Evolutionary conservation across 2,113 vertebrate species (phyloP).

Genomic region (Dryoscopus gambensis): DNA sequence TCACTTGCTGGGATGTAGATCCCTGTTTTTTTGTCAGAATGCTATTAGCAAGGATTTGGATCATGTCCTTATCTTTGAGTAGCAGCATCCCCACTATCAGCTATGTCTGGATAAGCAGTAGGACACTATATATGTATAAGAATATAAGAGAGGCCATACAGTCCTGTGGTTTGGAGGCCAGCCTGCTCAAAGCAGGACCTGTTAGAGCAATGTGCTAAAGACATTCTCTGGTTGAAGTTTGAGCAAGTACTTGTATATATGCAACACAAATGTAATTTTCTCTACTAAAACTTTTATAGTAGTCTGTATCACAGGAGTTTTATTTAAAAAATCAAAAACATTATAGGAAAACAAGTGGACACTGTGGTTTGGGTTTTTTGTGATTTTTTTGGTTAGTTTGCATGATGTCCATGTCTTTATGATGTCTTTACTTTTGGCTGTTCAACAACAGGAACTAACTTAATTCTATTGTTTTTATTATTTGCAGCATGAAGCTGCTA

Average conservation of each 20-base stretch:
- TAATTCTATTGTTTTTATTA: neutral
- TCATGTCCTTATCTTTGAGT: neutral
- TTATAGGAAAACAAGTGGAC: neutral
- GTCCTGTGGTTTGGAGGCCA: neutral
- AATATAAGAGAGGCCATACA: neutral
- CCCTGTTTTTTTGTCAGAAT: neutral
- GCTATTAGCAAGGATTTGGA: neutral
- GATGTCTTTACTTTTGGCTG: neutral
- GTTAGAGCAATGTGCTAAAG: neutral
- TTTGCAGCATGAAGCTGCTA: constrained; percentile 91
- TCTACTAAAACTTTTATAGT: neutral
- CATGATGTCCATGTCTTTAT: neutral
- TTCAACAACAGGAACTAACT: neutral
- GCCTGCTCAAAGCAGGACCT: neutral
- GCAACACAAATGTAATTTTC: neutral
- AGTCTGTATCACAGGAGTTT: neutral
- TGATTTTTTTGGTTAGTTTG: neutral
- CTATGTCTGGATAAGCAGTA: neutral
- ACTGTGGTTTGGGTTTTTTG: fast-evolving
- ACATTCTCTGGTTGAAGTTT: neutral
- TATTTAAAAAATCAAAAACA: neutral
- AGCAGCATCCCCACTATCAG: neutral
- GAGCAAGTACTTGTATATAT: neutral
- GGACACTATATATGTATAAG: fast-evolving
- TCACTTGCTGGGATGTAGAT: neutral